Percentiles rank a stretch among this genome's conserved stretches.
phyloP scores from a whole-genome alignment of 2,888 invertebrate species.

The Aphidoletes aphidimyza region DNA sequence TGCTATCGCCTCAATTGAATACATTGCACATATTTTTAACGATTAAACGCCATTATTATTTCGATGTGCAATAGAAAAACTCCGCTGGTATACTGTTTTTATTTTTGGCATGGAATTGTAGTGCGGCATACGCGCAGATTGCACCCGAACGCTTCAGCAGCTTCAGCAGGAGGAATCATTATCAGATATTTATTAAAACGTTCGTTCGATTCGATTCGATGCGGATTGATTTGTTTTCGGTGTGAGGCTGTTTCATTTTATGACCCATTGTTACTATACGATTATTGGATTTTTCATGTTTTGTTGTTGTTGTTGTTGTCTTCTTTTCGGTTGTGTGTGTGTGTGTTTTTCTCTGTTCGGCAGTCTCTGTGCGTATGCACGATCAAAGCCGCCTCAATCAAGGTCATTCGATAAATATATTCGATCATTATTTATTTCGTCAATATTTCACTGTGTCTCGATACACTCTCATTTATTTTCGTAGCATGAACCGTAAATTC shows the following conservation, averaged over 20 bases:
- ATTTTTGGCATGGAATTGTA: no score
- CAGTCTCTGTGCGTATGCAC: not conserved
- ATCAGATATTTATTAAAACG: constrained; percentile 8
- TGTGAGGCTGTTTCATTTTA: not conserved
- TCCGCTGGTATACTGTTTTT: not conserved
- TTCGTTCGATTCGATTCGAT: not conserved
- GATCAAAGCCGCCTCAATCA: constrained; percentile 7
- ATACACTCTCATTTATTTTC: not conserved
- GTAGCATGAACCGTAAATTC: not conserved
- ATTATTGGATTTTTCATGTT: no score
- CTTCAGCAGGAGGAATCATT: not conserved
- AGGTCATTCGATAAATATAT: constrained; percentile 45
- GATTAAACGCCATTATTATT: constrained; percentile 25
- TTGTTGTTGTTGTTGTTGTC: not conserved
- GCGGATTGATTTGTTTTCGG: constrained; percentile 5
- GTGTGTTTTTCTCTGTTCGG: not conserved
- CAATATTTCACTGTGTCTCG: not conserved
- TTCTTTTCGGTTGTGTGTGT: no score
- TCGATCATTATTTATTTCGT: constrained; percentile 49
- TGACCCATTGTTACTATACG: constrained; percentile 16
- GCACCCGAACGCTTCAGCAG: not conserved
- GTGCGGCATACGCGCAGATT: no score
- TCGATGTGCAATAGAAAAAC: constrained; percentile 15
- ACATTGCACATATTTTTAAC: constrained; percentile 14
- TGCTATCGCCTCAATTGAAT: not conserved